A percentile compares a stretch with the other conserved stretches of the same genome.
phyloP scores from a whole-genome alignment of 2,113 vertebrate species.

The Ciconia maguari region DNA sequence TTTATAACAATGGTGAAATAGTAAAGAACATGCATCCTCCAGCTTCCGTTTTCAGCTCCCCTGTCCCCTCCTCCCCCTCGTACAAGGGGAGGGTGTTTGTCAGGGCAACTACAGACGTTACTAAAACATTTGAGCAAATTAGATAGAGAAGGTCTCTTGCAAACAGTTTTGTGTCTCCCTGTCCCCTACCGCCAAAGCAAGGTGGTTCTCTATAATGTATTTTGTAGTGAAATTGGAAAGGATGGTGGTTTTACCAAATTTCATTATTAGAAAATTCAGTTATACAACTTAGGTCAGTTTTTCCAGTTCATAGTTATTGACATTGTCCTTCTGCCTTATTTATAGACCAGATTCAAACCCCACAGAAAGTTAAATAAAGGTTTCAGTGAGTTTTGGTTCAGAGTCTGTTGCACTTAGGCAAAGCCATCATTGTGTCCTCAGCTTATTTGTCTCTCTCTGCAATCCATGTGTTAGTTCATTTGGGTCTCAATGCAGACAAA shows the following conservation, averaged over 20 bases:
- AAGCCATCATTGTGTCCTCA: background rate
- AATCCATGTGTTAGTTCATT: background rate
- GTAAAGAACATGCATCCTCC: background rate
- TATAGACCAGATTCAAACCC: background rate
- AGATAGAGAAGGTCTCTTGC: background rate
- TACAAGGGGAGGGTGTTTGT: background rate
- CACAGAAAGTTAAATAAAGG: background rate
- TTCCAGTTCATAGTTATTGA: background rate
- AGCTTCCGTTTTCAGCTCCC: constrained; percentile 8
- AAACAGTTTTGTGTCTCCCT: background rate
- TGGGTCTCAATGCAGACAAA: background rate
- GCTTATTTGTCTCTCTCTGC: background rate
- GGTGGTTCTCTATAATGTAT: background rate
- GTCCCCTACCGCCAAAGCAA: rapidly evolving
- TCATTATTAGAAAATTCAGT: background rate
- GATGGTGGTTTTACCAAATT: background rate
- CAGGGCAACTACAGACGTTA: background rate
- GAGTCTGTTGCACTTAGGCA: background rate
- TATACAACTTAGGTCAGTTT: background rate
- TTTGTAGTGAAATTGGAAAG: background rate
- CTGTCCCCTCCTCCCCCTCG: background rate
- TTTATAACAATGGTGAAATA: background rate
- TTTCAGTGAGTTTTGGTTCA: background rate
- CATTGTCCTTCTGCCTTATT: background rate
- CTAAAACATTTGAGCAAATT: background rate